Evolutionary conservation across 1,140 invertebrate species (phyloP), one percentile per base, ranked within the genome.

Genomic region (Pygmarrhopalites habei): DNA sequence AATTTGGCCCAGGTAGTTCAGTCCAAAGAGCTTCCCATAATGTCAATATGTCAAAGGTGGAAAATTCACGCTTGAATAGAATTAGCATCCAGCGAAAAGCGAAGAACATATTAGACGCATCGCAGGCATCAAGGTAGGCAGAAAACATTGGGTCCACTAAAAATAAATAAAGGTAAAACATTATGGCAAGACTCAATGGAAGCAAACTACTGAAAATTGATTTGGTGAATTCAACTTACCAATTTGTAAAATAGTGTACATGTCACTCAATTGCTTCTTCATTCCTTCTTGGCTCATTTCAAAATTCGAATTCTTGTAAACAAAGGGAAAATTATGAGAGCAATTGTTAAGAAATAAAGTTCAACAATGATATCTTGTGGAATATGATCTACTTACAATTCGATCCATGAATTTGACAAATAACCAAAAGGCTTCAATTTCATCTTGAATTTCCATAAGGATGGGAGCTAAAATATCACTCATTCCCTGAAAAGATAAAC

Each of bases 401-500:
- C 85, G 85, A 60, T 98, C 85, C 93, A 99, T 98, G 66, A 98
- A 92, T n/a, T 92, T 93, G 56, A 92, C 93, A 79, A 99, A 99
- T 77, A 93, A 97, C 97, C 97, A 99, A 82, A 99, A 99, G 1
- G 93, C 86, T 76, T 98, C 92, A 4, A 92, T 86, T 80, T 98
- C 95, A 75, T 92, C 88, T 61, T 90, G 83, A 81, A 95, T 84
- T 15, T 98, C 82, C 73, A 89, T 85, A 30, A 98, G 79, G 69
- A 99, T 87, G 1, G 95, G 95, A 19, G 93, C 90, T 32, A 98
- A 77, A 47, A 99, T 80, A 79, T 99, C 96, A 73, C 91, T 95
- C 96, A 99, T 99, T 19, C 96, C 91, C 76, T n/a, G n/a, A n/a
- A n/a, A n/a, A n/a, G n/a, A n/a, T n/a, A n/a, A n/a, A n/a, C n/a